phyloP scores from a whole-genome alignment of 2,113 vertebrate species.

The Mormyrus iriodes region DNA sequence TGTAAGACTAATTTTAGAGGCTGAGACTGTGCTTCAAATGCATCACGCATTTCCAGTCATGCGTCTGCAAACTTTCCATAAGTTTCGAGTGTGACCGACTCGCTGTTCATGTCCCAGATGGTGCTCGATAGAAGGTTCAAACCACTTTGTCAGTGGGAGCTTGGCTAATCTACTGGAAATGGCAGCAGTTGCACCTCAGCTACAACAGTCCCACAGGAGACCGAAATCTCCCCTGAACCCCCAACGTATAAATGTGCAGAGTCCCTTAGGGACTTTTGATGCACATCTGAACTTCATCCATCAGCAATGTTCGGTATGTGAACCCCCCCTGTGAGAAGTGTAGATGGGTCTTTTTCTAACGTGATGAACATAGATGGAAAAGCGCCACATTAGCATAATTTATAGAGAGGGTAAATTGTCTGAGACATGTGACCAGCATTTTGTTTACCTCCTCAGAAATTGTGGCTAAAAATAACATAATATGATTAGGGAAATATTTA shows the following conservation, averaged over 20 bases:
- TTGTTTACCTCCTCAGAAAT: conserved; percentile 32
- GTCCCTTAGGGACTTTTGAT: conserved; percentile 38
- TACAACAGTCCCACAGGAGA: conserved; percentile 39
- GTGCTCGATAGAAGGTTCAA: conserved; percentile 1
- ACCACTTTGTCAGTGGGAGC: conserved; percentile 31
- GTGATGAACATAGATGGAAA: conserved; percentile 37
- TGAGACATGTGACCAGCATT: conserved; percentile 13
- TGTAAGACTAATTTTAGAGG: background rate
- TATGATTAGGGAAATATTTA: conserved; percentile 43
- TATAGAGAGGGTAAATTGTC: conserved; percentile 39
- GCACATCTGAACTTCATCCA: conserved; percentile 57
- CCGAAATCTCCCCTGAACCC: background rate
- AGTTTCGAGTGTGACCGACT: background rate
- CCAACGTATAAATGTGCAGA: conserved; percentile 44
- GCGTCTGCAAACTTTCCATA: background rate
- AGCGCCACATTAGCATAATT: conserved; percentile 34
- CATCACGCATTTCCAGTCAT: background rate
- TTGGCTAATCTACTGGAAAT: conserved; percentile 45
- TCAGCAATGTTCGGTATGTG: conserved; percentile 49
- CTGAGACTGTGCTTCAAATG: background rate
- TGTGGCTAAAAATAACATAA: background rate
- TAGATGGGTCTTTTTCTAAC: conserved; percentile 43
- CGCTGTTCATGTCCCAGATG: background rate
- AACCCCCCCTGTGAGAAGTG: conserved; percentile 48
- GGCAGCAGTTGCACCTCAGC: conserved; percentile 38